phyloP scores from a whole-genome alignment of 2,888 invertebrate genomes.

The Aromia moschata region DNA sequence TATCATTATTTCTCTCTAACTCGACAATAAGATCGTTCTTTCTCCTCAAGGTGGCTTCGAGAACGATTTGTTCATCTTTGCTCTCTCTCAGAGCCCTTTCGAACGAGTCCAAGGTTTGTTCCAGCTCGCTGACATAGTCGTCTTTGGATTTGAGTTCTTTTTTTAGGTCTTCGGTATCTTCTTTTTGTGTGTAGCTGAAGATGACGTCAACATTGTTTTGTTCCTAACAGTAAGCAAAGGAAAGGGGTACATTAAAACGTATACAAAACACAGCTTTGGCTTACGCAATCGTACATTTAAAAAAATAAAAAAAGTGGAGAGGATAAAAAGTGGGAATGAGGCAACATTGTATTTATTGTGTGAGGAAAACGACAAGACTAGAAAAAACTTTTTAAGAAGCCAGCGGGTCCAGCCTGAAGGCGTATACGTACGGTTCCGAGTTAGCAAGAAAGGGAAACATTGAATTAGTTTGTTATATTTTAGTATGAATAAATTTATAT shows the following conservation, averaged over 20 bases:
- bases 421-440: constrained; percentile 50
- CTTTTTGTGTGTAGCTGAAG: constrained; percentile 40
- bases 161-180: constrained; percentile 42
- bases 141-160: constrained; percentile 46
- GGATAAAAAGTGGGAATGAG: constrained; percentile 56
- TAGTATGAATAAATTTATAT: constrained; percentile 37
- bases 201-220: constrained; percentile 33
- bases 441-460: constrained; percentile 48
- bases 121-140: constrained; percentile 61
- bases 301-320: constrained; percentile 38
- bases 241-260: constrained; percentile 32
- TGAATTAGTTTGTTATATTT: constrained; percentile 32
- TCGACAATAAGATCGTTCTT: constrained; percentile 46
- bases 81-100: constrained; percentile 67
- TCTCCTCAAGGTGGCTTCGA: constrained; percentile 49
- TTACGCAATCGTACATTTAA: constrained; percentile 37
- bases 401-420: constrained; percentile 87
- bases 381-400: constrained; percentile 95
- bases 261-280: constrained; percentile 38
- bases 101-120: constrained; percentile 66
- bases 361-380: constrained; percentile 65
- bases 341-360: constrained; percentile 54
- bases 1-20: constrained; percentile 43
- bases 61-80: constrained; percentile 58
- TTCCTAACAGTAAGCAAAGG: constrained; percentile 37